Evolutionary conservation across 2,113 vertebrate species (phyloP), one percentile per base, ranked within the genome.

Genomic region (Suncus etruscus): DNA sequence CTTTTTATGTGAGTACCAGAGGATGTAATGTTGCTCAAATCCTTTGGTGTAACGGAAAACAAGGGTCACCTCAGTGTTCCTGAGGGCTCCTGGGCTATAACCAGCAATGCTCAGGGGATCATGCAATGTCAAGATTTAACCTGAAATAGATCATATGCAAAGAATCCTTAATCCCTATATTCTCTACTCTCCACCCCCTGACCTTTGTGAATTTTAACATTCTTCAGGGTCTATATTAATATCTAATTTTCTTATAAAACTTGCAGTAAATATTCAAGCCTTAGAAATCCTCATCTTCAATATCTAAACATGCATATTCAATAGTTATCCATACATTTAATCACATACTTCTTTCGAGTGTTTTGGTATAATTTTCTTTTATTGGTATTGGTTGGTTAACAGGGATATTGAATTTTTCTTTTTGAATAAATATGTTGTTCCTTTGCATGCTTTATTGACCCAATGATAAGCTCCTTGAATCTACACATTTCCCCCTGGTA

Each of bases 321-420:
- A 22, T 9, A 20, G 15, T 87, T 50, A 31, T 0, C 22, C 70
- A 61, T 29, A 1, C 22, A 20, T 45, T 78, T 31, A 86, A 90
- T 74, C 63, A 45, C 6, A 12, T 39, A 8, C 16, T 69, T 68
- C 18, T 79, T 79, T 83, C n/a, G 29, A 29, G 72, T 58, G 39
- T 31, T 39, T 68, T 69, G 51, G 54, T 16, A 11, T 29, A 54
- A 29, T 27, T 92, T 76, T 54, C 63, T 92, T 81, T 87, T 61
- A 66, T 32, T 82, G 8, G 8, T 6, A 61, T 61, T 61, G 58
- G 58, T 61, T 61, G 58, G 18, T 22, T 61, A 16, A 61, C 22
- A 61, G 22, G 58, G 20, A 61, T 47, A 39, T 32, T 85, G 83
- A 50, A 29, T 3, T 86, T 83, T 89, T 76, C 70, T 24, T 68